Percentiles rank a stretch among this genome's conserved stretches.
These are phyloP conservation scores for Pristis pectinata DNA, from an alignment of 2,797 vertebrate species.

Conservation along the genomic window DNA sequence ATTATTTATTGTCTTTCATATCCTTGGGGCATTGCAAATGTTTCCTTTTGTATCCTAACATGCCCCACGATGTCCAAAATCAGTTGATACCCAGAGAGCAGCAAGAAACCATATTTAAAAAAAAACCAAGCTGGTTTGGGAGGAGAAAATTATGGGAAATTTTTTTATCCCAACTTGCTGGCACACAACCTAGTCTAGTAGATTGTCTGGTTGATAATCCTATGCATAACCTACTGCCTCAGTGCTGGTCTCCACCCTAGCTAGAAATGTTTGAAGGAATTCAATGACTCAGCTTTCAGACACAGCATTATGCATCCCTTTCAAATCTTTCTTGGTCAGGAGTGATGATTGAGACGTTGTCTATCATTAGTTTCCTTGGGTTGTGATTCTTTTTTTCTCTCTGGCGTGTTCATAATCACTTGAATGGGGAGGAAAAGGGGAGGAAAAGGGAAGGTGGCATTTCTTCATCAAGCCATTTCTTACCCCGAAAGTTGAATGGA, in stretches of 20 bases:
- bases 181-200: neutral
- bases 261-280: neutral
- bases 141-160: neutral
- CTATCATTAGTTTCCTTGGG: neutral
- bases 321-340: neutral
- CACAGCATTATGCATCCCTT: neutral
- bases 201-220: neutral
- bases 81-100: neutral
- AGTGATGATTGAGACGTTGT: neutral
- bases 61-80: neutral
- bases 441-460: neutral
- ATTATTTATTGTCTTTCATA: no score
- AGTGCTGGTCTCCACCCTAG: neutral
- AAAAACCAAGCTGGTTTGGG: neutral
- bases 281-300: neutral
- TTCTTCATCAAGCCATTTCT: neutral
- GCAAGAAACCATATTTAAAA: neutral
- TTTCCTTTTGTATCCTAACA: neutral
- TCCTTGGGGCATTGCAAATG: no score
- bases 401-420: neutral
- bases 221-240: neutral
- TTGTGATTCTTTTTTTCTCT: neutral
- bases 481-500: neutral
- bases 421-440: no score
- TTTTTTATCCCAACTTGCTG: neutral